Conservation (phyloP, 2,888 invertebrate genomes). For the Punctoribates punctum region DNA sequence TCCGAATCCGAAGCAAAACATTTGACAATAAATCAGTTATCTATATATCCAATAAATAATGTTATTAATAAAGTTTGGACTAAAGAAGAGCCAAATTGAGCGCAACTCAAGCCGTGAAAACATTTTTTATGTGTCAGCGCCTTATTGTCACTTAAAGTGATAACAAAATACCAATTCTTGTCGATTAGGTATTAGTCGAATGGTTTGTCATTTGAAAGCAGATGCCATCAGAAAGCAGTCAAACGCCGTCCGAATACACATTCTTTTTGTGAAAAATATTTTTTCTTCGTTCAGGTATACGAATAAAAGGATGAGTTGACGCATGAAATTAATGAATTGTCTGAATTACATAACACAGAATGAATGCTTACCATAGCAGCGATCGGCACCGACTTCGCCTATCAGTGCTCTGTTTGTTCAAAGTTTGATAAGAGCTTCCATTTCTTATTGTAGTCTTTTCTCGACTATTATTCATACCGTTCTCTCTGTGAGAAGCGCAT, state of each 20-base stretch:
- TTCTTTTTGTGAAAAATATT: constrained; percentile 2
- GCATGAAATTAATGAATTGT: constrained; percentile 32
- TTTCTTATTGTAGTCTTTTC: constrained; percentile 16
- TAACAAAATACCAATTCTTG: constrained; percentile 6
- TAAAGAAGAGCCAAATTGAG: background rate
- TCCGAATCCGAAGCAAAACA: background rate
- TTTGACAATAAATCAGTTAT: background rate
- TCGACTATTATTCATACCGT: constrained; percentile 20
- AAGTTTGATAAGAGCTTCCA: constrained; percentile 20
- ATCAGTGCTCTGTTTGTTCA: background rate
- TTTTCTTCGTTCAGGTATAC: background rate
- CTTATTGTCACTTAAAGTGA: background rate
- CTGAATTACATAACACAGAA: constrained; percentile 17
- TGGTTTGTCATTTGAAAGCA: background rate
- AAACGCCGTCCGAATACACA: background rate
- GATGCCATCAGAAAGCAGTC: background rate
- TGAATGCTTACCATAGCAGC: background rate
- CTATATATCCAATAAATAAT: constrained; percentile 2
- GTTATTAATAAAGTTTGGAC: constrained; percentile 2
- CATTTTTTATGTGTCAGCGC: constrained; percentile 2
- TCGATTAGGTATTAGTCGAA: background rate
- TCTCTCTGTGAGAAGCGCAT: constrained; percentile 16
- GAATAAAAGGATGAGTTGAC: constrained; percentile 33
- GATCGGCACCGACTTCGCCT: background rate
- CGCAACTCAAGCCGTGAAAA: constrained; percentile 21